Conservation (phyloP, 2,113 vertebrate genomes). For the Trachemys scripta region DNA sequence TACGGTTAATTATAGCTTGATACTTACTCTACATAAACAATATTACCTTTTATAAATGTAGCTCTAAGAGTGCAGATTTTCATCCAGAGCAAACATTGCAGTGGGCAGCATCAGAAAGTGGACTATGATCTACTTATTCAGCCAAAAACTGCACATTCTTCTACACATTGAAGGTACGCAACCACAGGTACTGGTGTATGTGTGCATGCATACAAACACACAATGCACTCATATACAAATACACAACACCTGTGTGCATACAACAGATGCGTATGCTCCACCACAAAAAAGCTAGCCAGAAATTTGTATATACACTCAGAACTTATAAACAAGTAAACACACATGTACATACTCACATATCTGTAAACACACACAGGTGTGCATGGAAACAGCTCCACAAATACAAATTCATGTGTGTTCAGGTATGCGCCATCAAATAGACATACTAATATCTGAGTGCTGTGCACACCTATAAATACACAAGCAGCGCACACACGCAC, state of each 20-base stretch:
- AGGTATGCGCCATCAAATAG: background rate
- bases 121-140: background rate
- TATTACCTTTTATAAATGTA: slow-evolving; percentile 59
- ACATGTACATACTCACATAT: background rate
- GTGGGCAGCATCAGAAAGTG: background rate
- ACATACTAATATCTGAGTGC: background rate
- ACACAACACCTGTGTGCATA: background rate
- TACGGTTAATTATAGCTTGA: slow-evolving; percentile 80
- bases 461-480: background rate
- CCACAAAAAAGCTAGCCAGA: background rate
- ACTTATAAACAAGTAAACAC: background rate
- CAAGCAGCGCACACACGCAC: rapidly evolving
- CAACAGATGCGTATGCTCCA: background rate
- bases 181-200: background rate
- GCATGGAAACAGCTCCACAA: background rate
- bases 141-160: background rate
- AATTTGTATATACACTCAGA: background rate
- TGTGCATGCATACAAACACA: background rate
- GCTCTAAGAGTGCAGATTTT: slow-evolving; percentile 10
- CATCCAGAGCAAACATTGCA: background rate
- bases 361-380: background rate
- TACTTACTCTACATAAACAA: slow-evolving; percentile 65
- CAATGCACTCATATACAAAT: background rate
- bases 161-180: background rate
- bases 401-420: rapidly evolving